Evolutionary conservation across 2,888 invertebrate species (phyloP).

Genomic region (Leptodirus hochenwartii): DNA sequence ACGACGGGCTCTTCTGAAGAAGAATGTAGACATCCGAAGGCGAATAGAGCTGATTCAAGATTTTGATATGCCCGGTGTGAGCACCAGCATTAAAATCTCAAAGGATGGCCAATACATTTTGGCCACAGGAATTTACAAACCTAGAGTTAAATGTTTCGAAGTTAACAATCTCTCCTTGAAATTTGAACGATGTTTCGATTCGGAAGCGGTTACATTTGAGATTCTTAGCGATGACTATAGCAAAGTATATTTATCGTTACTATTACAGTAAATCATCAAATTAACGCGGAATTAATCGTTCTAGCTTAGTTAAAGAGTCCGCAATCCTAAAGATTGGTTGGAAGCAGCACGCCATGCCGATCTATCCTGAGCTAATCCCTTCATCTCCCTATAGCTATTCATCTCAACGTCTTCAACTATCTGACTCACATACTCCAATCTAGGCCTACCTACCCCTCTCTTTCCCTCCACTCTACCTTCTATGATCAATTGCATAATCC

Average conservation of each 20-base stretch:
- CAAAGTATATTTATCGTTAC: slow-evolving; percentile 41
- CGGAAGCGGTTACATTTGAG: slow-evolving; percentile 88
- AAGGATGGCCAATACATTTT: slow-evolving; percentile 85
- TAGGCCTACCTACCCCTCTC: no score
- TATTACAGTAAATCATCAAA: neutral
- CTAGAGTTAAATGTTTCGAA: slow-evolving; percentile 89
- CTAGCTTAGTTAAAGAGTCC: no score
- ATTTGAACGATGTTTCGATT: slow-evolving; percentile 94
- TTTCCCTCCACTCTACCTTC: no score
- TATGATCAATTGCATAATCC: no score
- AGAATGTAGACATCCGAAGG: slow-evolving; percentile 75
- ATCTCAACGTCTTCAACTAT: no score
- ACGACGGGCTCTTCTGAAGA: slow-evolving; percentile 61
- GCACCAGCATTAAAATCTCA: slow-evolving; percentile 66
- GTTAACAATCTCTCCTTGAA: slow-evolving; percentile 89
- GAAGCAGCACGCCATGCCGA: no score
- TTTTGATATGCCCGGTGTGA: slow-evolving; percentile 96
- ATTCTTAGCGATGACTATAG: slow-evolving; percentile 89
- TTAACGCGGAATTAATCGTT: no score
- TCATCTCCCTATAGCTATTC: no score
- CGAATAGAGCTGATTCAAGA: slow-evolving; percentile 96
- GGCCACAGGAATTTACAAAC: slow-evolving; percentile 91
- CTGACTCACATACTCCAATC: no score
- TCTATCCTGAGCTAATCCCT: no score
- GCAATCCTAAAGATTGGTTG: no score